Base-by-base conservation (phyloP, 2,113 vertebrate species). In the Anseranas semipalmata region DNA sequence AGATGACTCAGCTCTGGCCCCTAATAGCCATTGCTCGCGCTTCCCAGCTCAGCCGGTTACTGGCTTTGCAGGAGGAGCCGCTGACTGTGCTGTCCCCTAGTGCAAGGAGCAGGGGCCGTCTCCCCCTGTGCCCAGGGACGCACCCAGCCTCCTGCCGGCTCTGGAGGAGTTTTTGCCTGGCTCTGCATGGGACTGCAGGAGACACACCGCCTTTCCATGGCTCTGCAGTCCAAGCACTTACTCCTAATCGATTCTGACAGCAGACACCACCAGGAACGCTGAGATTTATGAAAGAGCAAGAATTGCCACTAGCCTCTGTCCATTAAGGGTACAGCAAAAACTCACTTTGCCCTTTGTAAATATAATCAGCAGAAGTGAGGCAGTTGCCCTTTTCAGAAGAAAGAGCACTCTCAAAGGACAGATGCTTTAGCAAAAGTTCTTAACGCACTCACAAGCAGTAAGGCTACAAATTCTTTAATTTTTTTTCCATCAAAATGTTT, bases 241-340 rank as follows among this genome's bases (percentile, higher is more conserved):
- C 1, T 89, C 60, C 85, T 97, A 85, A 97, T 96, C 39, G 27
- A 87, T 85, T 53, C 79, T 93, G 96, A 91, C 93, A 94, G 87
- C 75, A 75, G 65, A 91, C 74, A 91, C 87, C 86, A 91, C 0
- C 4, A 95, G 89, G 55, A 87, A 83, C 15, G 78, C 70, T 5
- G 66, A 84, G 85, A 85, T 92, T 93, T 91, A 89, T 82, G 91
- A 96, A 96, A 91, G 93, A 97, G 82, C 94, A 96, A 53, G 76
- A 46, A 90, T 90, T 95, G 96, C 91, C 79, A 94, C 93, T 37
- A 95, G 96, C 90, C 75, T 79, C 84, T 94, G 87, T 87, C 81
- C 67, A 91, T 94, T 91, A 89, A 65, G 89, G 62, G 52, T 79
- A 63, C n/a, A 46, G 82, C 76, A 53, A 76, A 93, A 66, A 84